Evolutionary conservation across 2,113 vertebrate genomes (phyloP), one percentile per base, ranked within the genome.

Genomic region (Psephotus haematonotus): DNA sequence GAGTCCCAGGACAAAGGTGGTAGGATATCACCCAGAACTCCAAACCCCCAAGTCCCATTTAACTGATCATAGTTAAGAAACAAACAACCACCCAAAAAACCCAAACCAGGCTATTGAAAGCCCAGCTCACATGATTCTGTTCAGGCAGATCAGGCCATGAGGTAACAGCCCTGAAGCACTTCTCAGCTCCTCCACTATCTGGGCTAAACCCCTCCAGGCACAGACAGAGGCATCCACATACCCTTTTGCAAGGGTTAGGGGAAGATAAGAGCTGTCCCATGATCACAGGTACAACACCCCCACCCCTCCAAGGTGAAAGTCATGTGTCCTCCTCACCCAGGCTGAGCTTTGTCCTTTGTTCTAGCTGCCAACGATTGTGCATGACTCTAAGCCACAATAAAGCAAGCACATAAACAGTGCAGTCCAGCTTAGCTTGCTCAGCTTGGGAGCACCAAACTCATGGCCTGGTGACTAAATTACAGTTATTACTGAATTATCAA

Each of bases 341-440:
- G 60, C 63, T 0, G 2, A 90, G 82, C 92, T 92, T 67, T 88
- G 72, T 62, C 82, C 95, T 96, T 93, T 93, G 88, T 96, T 90
- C 77, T 62, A 16, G n/a, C 22, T 71, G 84, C 71, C 75, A 59
- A 44, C 3, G 31, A 53, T 86, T 35, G 41, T 53, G 41, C 31
- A 0, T 71, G 90, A 76, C 86, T 82, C 67, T 24, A 10, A 88
- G 15, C 95, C 95, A 93, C 83, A 92, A 86, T 16, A 94, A 96
- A 95, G 69, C 47, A 2, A n/a, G 4, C 1, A 10, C 19, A 14
- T 1, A 11, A 39, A 68, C 50, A 70, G 6, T 24, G 33, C 24
- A 3, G 55, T 23, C 80, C 69, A 75, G 82, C 79, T 19, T 4
- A 50, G 78, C 72, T 52, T 24, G 74, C 74, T 57, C 35, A 33